Percentiles rank a stretch among this genome's conserved stretches.
Conservation (phyloP, 2,113 vertebrate genomes). For the Serinus canaria region DNA sequence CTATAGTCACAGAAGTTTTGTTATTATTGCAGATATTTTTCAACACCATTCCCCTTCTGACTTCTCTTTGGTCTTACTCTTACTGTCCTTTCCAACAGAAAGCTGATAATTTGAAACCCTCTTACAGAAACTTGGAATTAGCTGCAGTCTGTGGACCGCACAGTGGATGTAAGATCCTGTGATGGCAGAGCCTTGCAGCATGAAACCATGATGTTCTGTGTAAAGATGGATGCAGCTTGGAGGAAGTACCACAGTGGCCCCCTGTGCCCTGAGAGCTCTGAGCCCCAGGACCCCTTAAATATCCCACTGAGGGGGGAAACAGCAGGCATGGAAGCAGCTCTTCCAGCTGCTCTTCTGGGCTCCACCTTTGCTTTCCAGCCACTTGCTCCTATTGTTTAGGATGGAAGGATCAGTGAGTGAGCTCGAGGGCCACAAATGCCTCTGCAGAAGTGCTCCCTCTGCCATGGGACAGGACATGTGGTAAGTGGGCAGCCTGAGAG, state of each 20-base stretch:
- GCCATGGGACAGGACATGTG: accelerated
- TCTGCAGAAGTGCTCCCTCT: background rate
- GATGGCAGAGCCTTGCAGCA: accelerated
- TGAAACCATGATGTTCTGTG: accelerated
- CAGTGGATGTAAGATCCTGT: accelerated
- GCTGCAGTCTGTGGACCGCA: accelerated
- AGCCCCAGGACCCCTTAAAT: background rate
- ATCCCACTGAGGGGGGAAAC: accelerated
- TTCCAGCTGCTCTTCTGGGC: background rate
- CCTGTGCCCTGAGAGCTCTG: background rate
- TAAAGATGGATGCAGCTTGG: background rate
- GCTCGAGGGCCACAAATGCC: accelerated
- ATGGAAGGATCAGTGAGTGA: accelerated
- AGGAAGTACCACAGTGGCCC: background rate
- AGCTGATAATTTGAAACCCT: accelerated
- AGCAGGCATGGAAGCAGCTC: accelerated
- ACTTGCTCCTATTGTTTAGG: accelerated
- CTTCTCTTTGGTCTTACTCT: background rate
- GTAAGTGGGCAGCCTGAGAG: accelerated
- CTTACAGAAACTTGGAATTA: background rate
- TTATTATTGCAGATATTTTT: background rate
- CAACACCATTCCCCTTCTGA: background rate
- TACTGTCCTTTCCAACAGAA: accelerated
- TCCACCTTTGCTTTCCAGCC: background rate
- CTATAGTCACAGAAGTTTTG: background rate